A percentile compares a stretch with the other conserved stretches of the same genome.
These are phyloP conservation scores for Sitobion miscanthi DNA, from an alignment of 1,140 invertebrate species.

Conservation along the genomic window DNA sequence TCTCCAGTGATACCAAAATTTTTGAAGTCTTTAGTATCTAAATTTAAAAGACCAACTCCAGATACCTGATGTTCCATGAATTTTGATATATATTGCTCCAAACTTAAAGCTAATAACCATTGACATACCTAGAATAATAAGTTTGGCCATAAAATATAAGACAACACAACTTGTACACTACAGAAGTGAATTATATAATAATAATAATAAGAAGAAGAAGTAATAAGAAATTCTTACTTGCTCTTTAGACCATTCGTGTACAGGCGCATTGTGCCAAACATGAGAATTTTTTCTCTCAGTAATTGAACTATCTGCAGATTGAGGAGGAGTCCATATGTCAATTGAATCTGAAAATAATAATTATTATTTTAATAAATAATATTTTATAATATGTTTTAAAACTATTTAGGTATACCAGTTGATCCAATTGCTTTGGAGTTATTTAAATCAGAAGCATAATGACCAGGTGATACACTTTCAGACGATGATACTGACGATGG, in stretches of 20 bases:
- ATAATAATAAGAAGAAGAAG: neutral
- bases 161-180: neutral
- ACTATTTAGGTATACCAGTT: constrained; percentile 59
- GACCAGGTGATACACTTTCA: constrained; percentile 64
- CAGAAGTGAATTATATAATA: neutral
- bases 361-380: constrained; percentile 24
- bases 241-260: constrained; percentile 85
- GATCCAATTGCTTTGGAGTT: constrained; percentile 51
- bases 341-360: constrained; percentile 63
- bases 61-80: constrained; percentile 86
- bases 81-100: constrained; percentile 82
- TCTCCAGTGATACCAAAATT: constrained; percentile 79
- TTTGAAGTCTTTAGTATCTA: constrained; percentile 90
- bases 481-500: constrained; percentile 60
- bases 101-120: constrained; percentile 80
- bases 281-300: constrained; percentile 69
- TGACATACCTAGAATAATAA: constrained; percentile 75
- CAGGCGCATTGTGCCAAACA: constrained; percentile 74
- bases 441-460: constrained; percentile 64
- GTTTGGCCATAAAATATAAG: neutral
- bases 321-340: constrained; percentile 66
- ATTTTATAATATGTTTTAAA: neutral
- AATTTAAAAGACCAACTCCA: constrained; percentile 78
- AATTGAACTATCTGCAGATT: constrained; percentile 62
- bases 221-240: constrained; percentile 68